Percentiles rank a stretch among this genome's conserved stretches.
Conservation (phyloP, 2,113 vertebrate genomes). For the Xenus cinereus region DNA sequence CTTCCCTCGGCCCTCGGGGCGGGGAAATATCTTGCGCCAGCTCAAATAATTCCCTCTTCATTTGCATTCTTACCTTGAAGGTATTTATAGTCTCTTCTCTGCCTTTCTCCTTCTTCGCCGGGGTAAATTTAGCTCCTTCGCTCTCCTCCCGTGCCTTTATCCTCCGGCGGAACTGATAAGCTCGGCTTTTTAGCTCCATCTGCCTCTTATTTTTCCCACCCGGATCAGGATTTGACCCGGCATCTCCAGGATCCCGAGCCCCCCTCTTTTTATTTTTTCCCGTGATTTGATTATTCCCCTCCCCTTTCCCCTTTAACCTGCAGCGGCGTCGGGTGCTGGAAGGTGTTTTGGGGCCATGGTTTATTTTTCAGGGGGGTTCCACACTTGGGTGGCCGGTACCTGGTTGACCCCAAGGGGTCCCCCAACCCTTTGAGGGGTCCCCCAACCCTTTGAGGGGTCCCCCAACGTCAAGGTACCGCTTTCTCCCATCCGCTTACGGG, state of each 20-base stretch:
- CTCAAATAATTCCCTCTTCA: background rate
- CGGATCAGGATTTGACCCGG: fast-evolving
- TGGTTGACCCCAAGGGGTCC: background rate
- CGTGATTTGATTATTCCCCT: background rate
- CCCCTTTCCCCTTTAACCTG: background rate
- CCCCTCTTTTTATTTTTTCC: background rate
- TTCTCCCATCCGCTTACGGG: fast-evolving
- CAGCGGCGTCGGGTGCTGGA: fast-evolving
- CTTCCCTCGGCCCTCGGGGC: background rate
- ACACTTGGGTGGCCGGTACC: background rate
- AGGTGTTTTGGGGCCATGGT: background rate
- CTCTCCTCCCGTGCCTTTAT: background rate
- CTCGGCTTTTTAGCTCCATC: background rate
- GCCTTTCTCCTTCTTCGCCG: background rate
- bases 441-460: background rate
- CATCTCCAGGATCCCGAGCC: background rate
- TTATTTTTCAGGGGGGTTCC: background rate
- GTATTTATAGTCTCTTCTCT: conserved; percentile 21
- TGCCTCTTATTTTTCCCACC: background rate
- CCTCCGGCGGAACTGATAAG: background rate
- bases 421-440: background rate
- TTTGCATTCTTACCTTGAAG: conserved; percentile 47
- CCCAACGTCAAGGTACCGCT: fast-evolving
- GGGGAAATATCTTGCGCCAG: background rate
- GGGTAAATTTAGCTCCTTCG: background rate